Evolutionary conservation across 1,140 invertebrate species (phyloP).

Genomic region (Bombus soroeensis): DNA sequence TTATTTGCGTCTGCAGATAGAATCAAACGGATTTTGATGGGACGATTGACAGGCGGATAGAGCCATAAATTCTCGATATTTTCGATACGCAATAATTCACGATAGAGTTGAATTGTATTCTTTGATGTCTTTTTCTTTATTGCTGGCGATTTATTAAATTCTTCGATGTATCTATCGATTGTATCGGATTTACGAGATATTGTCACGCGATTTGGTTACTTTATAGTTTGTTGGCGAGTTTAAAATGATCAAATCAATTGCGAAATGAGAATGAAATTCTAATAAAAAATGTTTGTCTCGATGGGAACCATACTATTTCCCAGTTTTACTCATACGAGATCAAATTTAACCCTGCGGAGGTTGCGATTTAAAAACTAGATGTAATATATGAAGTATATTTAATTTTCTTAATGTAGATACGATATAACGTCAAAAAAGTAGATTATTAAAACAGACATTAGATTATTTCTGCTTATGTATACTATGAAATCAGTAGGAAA

Average conservation of each 20-base stretch:
- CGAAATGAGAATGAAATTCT: not conserved
- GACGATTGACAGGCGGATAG: not conserved
- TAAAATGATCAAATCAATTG: not conserved
- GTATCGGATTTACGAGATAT: not conserved
- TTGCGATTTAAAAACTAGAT: not conserved
- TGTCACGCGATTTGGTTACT: not conserved
- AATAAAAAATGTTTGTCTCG: not conserved
- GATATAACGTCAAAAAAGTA: too few species aligned
- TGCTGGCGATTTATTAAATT: not conserved
- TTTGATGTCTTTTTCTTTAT: not conserved
- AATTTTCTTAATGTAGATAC: too few species aligned
- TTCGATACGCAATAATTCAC: not conserved
- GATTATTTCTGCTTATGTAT: too few species aligned
- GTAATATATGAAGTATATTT: too few species aligned
- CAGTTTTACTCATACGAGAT: constrained; percentile 2
- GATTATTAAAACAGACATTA: too few species aligned
- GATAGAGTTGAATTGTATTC: not conserved
- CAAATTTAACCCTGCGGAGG: not conserved
- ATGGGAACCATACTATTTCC: not conserved
- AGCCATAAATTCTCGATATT: not conserved
- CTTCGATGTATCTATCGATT: not conserved
- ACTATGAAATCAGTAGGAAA: too few species aligned
- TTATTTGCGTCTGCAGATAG: constrained; percentile 25
- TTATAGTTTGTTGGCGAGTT: not conserved
- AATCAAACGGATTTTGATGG: constrained; percentile 25